These are phyloP conservation scores for Cephus spinipes DNA, from an alignment of 2,888 invertebrate species.

Conservation along the genomic window DNA sequence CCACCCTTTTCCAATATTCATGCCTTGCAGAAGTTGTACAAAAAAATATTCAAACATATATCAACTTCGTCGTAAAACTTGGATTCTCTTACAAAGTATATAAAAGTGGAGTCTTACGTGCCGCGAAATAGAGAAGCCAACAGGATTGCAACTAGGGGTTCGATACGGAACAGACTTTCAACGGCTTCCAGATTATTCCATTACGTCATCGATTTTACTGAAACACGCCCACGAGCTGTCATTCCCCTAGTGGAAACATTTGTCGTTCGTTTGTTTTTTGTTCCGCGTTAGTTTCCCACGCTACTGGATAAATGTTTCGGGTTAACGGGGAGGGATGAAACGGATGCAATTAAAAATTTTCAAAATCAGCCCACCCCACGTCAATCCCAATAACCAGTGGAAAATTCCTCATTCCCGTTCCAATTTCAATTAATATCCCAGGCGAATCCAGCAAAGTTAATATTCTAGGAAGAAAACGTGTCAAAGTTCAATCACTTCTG, in stretches of 20 bases:
- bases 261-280: not conserved
- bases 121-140: not conserved
- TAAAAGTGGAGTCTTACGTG: not conserved
- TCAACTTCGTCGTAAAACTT: not conserved
- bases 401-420: not conserved
- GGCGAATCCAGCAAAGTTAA: not conserved
- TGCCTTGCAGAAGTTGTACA: not conserved
- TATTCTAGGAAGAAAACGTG: not conserved
- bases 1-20: not conserved
- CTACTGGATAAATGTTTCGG: not conserved
- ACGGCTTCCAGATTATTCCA: conserved; percentile 61
- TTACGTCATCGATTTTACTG: conserved; percentile 53
- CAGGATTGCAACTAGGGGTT: conserved; percentile 17
- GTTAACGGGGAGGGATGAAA: not conserved
- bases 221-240: conserved; percentile 15
- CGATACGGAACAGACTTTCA: conserved; percentile 43
- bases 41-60: not conserved
- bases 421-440: not conserved
- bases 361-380: not conserved
- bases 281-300: not conserved
- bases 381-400: not conserved
- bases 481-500: not conserved
- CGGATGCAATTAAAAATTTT: not conserved
- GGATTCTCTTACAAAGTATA: not conserved
- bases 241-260: not conserved